Evolutionary conservation across 1,140 invertebrate genomes (phyloP), one percentile per base, ranked within the genome.

Genomic region (Bombus superbus): DNA sequence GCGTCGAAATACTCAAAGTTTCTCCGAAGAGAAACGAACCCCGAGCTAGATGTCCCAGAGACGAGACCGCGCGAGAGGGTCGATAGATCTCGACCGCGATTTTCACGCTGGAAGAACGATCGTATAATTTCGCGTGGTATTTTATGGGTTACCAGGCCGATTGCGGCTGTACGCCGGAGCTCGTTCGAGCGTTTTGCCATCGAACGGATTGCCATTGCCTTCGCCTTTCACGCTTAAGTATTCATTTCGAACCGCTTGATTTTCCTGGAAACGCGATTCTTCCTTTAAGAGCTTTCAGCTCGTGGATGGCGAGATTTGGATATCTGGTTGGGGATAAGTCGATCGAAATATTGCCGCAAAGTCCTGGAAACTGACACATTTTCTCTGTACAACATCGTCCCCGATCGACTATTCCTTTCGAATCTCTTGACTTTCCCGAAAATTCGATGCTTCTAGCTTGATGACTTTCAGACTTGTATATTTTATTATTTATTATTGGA

Each of bases 1-100:
- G 57, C 73, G 35, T 82, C 76, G 59, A 90, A 88, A 90, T 89
- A 86, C 81, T 40, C 32, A 83, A 89, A 90, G 76, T 90, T 91
- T 87, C 62, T 32, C 57, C 59, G 11, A 28, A 59, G 57, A 28
- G 57, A 53, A 53, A 22, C 18, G 5, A 53, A 22, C 18, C 1
- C 1, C 47, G 18, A 53, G 47, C 47, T 53, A 18, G 47, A 8
- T 53, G 47, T 53, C 47, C 47, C 47, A 22, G 47, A 53, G 47
- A 53, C 18, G 47, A 53, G 47, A 53, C 18, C 47, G 47, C 6
- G 18, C 47, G 18, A n/a, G 5, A 62, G 28, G 18, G 18, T 5
- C 44, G 75, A 79, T 57, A 76, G 89, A 91, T 91, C 80, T 83
- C 42, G 69, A 42, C 79, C 84, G 35, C 71, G 47, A 76, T 85